phyloP scores from a whole-genome alignment of 2,888 invertebrate species.

The Clanis bilineata region DNA sequence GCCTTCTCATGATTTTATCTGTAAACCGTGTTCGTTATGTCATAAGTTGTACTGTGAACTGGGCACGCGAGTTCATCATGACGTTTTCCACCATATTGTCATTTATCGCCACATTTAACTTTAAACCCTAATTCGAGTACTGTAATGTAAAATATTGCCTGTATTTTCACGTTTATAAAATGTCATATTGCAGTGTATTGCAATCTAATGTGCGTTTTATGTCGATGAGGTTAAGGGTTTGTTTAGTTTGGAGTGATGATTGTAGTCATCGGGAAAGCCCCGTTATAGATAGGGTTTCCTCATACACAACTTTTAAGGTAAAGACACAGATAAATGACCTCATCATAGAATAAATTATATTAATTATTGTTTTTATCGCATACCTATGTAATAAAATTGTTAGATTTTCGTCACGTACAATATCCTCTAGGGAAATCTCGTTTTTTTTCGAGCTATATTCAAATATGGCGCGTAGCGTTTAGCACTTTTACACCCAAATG shows the following conservation, averaged over 20 bases:
- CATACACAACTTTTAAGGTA: not conserved
- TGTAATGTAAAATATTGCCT: not conserved
- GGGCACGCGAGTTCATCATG: not conserved
- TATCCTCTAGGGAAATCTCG: too few relatives aligned
- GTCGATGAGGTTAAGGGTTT: not conserved
- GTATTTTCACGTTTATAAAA: not conserved
- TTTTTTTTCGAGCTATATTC: too few relatives aligned
- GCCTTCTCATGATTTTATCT: too few relatives aligned
- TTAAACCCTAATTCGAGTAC: not conserved
- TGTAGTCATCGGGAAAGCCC: not conserved
- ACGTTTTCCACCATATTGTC: not conserved
- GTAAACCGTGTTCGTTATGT: not conserved
- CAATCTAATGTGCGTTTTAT: not conserved
- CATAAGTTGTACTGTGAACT: not conserved
- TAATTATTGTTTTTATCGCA: too few relatives aligned
- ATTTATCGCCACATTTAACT: not conserved
- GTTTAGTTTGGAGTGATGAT: not conserved
- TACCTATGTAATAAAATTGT: too few relatives aligned
- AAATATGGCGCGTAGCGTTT: too few relatives aligned
- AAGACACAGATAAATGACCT: not conserved
- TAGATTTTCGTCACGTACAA: too few relatives aligned
- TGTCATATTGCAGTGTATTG: not conserved
- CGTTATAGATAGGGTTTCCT: not conserved
- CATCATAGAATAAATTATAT: too few relatives aligned
- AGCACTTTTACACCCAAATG: too few relatives aligned